These are phyloP conservation scores for Centropus bengalensis DNA, from an alignment of 2,113 vertebrate genomes.

Conservation along the genomic window DNA sequence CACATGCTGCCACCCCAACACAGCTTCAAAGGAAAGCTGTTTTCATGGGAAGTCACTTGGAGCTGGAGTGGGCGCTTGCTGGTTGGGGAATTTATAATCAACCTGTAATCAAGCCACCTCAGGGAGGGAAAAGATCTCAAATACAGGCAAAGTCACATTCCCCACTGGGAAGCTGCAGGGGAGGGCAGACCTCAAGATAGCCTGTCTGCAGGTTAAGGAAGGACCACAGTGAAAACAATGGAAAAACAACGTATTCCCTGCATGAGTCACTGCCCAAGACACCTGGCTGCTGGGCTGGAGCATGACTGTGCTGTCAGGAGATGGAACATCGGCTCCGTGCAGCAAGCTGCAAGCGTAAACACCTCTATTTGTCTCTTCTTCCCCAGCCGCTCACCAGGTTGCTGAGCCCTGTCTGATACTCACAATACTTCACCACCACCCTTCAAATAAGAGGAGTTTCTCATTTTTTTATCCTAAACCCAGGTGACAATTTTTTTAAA, in stretches of 20 bases:
- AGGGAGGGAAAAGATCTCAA: neutral
- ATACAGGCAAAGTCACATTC: neutral
- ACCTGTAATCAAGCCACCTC: neutral
- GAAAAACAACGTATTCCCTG: neutral
- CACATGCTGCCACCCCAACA: neutral
- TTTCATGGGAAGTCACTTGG: neutral
- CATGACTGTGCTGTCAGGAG: neutral
- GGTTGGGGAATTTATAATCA: neutral
- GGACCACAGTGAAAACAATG: neutral
- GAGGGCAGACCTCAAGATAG: neutral
- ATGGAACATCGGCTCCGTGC: neutral
- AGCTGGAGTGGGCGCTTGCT: neutral
- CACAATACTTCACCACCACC: neutral
- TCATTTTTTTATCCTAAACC: neutral
- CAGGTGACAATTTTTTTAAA: neutral
- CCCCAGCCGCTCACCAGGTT: neutral
- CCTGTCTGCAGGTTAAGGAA: neutral
- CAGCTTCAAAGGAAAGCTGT: neutral
- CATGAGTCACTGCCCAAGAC: neutral
- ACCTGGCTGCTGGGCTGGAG: neutral
- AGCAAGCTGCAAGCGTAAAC: neutral
- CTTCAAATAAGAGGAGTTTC: neutral
- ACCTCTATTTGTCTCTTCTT: neutral
- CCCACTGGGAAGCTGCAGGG: neutral
- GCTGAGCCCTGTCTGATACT: neutral